These are phyloP conservation scores for Autographa gamma DNA, from an alignment of 2,888 invertebrate genomes.

Conservation along the genomic window DNA sequence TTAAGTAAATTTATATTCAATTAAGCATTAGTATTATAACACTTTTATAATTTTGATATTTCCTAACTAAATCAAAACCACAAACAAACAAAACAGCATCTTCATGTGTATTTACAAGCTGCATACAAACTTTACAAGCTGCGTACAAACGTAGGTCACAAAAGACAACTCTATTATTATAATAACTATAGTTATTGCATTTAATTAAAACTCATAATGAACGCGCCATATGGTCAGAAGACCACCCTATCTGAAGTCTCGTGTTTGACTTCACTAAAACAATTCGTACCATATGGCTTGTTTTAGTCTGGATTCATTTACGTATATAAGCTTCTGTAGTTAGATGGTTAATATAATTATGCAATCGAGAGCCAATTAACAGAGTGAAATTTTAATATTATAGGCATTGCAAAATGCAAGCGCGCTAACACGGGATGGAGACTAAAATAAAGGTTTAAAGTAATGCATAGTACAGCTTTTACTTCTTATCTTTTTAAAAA, in stretches of 20 bases:
- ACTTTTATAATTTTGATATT: too few relatives aligned
- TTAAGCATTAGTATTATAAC: too few relatives aligned
- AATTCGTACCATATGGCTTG: background rate
- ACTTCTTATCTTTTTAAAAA: too few relatives aligned
- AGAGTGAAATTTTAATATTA: too few relatives aligned
- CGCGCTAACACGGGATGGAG: too few relatives aligned
- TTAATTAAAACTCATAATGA: conserved; percentile 4
- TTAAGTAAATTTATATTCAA: too few relatives aligned
- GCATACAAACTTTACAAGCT: too few relatives aligned
- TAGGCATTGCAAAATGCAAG: too few relatives aligned
- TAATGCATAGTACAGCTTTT: too few relatives aligned
- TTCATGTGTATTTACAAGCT: background rate
- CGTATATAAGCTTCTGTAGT: background rate
- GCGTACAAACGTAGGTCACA: too few relatives aligned
- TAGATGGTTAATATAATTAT: background rate
- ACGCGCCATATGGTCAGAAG: background rate
- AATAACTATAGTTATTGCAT: conserved; percentile 1
- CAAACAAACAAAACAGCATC: background rate
- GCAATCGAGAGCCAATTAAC: background rate
- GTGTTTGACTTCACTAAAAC: background rate
- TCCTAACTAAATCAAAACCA: background rate
- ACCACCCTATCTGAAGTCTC: background rate
- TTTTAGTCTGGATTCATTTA: background rate
- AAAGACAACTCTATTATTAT: background rate
- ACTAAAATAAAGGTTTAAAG: too few relatives aligned